Base-by-base conservation (phyloP, 2,888 invertebrate species). In the Rhamnusium bicolor region DNA sequence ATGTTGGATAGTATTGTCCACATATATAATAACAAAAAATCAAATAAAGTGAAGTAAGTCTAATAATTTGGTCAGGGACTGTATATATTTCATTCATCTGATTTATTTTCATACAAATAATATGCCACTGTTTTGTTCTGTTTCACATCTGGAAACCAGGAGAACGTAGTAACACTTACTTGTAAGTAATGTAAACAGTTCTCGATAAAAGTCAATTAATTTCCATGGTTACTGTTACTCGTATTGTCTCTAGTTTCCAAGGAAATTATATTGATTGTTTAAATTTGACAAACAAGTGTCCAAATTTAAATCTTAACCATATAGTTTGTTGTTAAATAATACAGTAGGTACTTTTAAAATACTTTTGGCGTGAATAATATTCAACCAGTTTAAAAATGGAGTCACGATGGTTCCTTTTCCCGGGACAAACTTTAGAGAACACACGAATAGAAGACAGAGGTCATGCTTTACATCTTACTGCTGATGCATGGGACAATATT, bases 401-500 rank as follows among this genome's bases (percentile, higher is more conserved):
- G 78, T 83, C 85, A 4, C 77, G 80, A 60, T 86, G 85, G 86
- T 85, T 85, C 69, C 74, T 86, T 10, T 84, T 84, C 58, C 80
- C 84, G 4, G 87, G 86, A 1, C 85, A 86, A 81, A 84, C 79
- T 10, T 40, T 84, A 47, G 81, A 83, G 76, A 85, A 84, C 46
- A 86, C 86, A 0, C 85, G 82, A 74, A 85, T 86, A 53, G 82
- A 83, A 27, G 85, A 87, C 16, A 78, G 86, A 14, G 81, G 77
- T 4, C 86, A 84, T 67, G 86, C 86, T 18, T 79, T 88, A 4
- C 87, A 88, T 72, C 82, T 85, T 1, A 83, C 84, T 1, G 70
- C 75, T 60, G 73, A 79, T 24, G 83, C 81, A 67, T 88, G 87
- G 87, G 75, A 79, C 2, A 83, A 82, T 24, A 85, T 89, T 46